Evolutionary conservation across 2,113 vertebrate genomes (phyloP).

Genomic region (Anoura caudifer): DNA sequence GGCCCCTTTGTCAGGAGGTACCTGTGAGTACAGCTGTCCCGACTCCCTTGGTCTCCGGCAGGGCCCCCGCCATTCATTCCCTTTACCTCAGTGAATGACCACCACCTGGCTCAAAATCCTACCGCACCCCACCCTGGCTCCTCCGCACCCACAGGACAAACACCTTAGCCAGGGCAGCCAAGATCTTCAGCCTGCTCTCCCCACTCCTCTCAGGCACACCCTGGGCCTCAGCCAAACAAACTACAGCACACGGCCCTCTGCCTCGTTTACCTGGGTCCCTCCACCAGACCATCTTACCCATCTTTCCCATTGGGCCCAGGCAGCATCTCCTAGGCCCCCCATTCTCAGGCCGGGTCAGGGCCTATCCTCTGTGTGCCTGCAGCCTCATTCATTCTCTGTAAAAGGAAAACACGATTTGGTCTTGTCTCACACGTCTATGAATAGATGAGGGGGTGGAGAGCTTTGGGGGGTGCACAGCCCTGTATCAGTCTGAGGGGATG

Average conservation of each 20-base stretch:
- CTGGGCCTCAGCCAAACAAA: neutral
- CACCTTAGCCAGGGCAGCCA: neutral
- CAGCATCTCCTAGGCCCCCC: neutral
- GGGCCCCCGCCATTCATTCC: neutral
- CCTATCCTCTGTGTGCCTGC: neutral
- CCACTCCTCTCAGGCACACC: neutral
- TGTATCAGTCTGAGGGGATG: neutral
- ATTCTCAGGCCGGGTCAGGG: neutral
- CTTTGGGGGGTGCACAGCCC: neutral
- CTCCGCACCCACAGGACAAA: neutral
- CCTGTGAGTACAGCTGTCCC: constrained; percentile 50
- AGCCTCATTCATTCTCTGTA: neutral
- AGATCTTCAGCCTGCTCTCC: too few species aligned
- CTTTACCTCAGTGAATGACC: neutral
- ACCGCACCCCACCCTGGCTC: neutral
- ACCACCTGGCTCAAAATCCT: neutral
- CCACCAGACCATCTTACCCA: neutral
- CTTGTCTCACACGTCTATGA: neutral
- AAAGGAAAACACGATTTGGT: neutral
- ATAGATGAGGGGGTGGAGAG: neutral
- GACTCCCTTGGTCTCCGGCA: neutral
- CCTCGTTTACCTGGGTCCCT: neutral
- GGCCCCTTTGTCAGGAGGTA: constrained; percentile 59
- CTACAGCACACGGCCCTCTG: neutral
- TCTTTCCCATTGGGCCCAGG: neutral